Evolutionary conservation across 1,140 invertebrate species (phyloP), one percentile per base, ranked within the genome.

Genomic region (Campoletis sonorensis): DNA sequence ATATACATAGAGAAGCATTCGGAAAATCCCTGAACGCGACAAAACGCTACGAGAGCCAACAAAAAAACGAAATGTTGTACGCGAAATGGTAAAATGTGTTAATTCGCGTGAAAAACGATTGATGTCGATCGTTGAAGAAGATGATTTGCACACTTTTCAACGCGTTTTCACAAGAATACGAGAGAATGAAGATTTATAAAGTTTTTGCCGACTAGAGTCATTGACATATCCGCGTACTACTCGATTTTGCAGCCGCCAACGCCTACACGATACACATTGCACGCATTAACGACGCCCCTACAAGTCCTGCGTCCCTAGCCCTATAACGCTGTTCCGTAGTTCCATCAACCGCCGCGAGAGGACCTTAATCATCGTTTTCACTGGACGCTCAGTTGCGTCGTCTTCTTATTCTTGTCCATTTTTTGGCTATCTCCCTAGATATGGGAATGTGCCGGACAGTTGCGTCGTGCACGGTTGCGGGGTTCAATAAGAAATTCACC

Each of bases 191-290:
- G 10, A 54, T n/a, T 61, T 11, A 51, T 45, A 33, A 49, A 54
- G 81, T 83, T 82, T 81, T 85, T 77, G 82, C 79, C 83, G 80
- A 85, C 51, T 23, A 73, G 58, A 75, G 67, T 80, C 81, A 79
- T 64, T 81, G 72, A 75, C 85, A 86, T 85, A 85, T 87, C 83
- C 85, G 84, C 86, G 84, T 33, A 33, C 30, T 64, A 79, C 84
- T 84, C 81, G 85, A 82, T 81, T 85, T 85, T 82, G 83, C 84
- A 83, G 86, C 88, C 87, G 89, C 88, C 89, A 89, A 89, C 89
- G 89, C 89, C 89, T 90, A 89, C 88, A 86, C 88, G 87, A 89
- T 90, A 89, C 88, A 90, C 88, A 90, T 87, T 88, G 84, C 88
- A 89, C 86, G 85, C 86, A 81, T 83, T 81, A 84, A 88, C 87